Conservation (phyloP, 2,888 invertebrate genomes). For the Hylaea fasciaria region DNA sequence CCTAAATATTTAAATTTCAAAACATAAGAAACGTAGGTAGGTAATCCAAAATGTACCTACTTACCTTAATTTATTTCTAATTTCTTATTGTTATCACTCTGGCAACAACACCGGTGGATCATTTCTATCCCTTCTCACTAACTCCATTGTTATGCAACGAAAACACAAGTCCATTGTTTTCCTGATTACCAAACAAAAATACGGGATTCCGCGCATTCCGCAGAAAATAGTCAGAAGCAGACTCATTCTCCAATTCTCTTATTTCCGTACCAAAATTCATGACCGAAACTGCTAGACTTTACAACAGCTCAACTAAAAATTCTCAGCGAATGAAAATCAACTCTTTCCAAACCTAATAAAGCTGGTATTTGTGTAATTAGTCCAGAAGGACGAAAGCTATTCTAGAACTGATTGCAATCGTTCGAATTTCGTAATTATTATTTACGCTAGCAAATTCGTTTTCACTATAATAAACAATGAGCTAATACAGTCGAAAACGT, state of each 20-base stretch:
- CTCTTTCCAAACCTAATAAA: constrained; percentile 12
- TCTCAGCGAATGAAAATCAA: constrained; percentile 17
- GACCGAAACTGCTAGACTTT: constrained; percentile 32
- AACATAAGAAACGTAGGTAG: too few species aligned
- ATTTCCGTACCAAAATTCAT: constrained; percentile 36
- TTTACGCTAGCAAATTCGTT: constrained; percentile 34
- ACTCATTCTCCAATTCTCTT: constrained; percentile 22
- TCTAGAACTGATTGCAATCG: constrained; percentile 16
- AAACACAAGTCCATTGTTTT: constrained; percentile 37
- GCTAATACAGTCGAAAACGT: constrained; percentile 7
- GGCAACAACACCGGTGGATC: too few species aligned
- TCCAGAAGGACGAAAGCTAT: not conserved
- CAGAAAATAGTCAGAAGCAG: constrained; percentile 44
- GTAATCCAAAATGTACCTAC: too few species aligned
- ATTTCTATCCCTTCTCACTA: not conserved
- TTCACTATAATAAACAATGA: constrained; percentile 27
- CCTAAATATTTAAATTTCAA: too few species aligned
- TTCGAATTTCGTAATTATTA: constrained; percentile 41
- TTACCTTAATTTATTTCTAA: too few species aligned
- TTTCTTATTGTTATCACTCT: too few species aligned
- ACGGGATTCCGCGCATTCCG: constrained; percentile 38
- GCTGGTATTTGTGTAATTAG: constrained; percentile 3
- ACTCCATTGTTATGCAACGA: constrained; percentile 23
- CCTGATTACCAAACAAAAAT: constrained; percentile 31
- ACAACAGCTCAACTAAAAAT: constrained; percentile 26